Evolutionary conservation across 2,888 invertebrate species (phyloP), one percentile per base, ranked within the genome.

Genomic region (Rotaria sp.): DNA sequence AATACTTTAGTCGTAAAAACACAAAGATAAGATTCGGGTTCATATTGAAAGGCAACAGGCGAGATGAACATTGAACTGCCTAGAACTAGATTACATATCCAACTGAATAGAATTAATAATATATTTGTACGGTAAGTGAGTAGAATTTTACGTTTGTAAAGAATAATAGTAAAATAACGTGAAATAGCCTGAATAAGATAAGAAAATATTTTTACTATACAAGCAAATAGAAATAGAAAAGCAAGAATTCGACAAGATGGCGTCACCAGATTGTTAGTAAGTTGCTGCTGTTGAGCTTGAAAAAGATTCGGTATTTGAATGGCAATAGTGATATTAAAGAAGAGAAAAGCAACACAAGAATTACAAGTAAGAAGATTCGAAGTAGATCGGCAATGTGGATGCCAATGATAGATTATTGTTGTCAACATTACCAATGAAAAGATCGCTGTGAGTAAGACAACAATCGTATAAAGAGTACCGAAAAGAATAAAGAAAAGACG

Each of bases 161-260:
- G 45, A 45, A 80, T 45, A 80, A 45, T 80, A 7, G 45, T 45
- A 80, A 80, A 80, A 80, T 41, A 80, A 13, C 80, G 80, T 45
- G 80, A 80, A 45, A 80, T 45, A 21, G 80, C 80, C 4, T 80
- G 80, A 45, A 80, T 41, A 15, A 45, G 15, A 18, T 41, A 80
- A 11, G 80, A 80, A 10, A 45, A 45, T 10, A 80, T 11, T 45
- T 41, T 80, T 11, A 21, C 13, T 38, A 45, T 10, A 45, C 80
- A 80, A 45, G 15, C 26, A 26, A 80, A 11, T 80, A 45, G 11
- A 15, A 26, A 80, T 8, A 80, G 24, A 41, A 26, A 45, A 26
- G 18, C 80, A 45, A 26, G 80, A 45, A 80, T 11, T 80, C 41
- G 15, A 45, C 45, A 80, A 10, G 11, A 67, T 35, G 35, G 35